Evolutionary conservation across 2,113 vertebrate genomes (phyloP).

Genomic region (Martes martes): DNA sequence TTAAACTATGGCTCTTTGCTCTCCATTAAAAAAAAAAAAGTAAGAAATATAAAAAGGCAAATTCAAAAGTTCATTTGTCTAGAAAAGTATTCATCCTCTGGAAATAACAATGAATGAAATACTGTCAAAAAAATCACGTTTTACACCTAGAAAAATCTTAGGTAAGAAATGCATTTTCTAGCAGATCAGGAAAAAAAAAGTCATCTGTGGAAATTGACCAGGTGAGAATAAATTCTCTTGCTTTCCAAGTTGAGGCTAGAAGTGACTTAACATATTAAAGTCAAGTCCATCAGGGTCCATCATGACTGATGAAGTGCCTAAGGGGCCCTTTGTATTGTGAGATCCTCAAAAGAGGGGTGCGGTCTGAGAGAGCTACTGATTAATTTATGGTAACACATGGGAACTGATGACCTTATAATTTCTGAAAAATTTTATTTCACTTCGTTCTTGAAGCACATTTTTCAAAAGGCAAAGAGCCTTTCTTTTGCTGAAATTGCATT

Average conservation of each 20-base stretch:
- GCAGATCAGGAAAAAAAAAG: neutral
- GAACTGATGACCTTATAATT: neutral
- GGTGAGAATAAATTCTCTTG: neutral
- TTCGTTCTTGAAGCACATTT: neutral
- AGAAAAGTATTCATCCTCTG: neutral
- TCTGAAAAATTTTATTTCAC: neutral
- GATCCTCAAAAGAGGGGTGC: neutral
- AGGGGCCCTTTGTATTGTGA: neutral
- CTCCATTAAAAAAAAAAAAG: neutral
- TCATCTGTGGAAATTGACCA: neutral
- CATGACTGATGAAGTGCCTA: neutral
- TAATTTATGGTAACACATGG: neutral
- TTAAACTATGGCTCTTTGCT: neutral
- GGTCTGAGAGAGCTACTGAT: neutral
- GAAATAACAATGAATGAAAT: neutral
- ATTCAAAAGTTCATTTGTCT: neutral
- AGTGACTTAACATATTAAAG: neutral
- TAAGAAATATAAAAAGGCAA: neutral
- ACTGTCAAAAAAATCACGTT: neutral
- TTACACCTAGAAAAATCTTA: neutral
- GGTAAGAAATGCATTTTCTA: neutral
- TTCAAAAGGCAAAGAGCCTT: conserved; percentile 33
- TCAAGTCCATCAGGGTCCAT: neutral
- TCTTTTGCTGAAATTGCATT: conserved; percentile 30
- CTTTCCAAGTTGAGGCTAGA: neutral